Conservation (phyloP, 1,140 invertebrate genomes). For the Mya arenaria region DNA sequence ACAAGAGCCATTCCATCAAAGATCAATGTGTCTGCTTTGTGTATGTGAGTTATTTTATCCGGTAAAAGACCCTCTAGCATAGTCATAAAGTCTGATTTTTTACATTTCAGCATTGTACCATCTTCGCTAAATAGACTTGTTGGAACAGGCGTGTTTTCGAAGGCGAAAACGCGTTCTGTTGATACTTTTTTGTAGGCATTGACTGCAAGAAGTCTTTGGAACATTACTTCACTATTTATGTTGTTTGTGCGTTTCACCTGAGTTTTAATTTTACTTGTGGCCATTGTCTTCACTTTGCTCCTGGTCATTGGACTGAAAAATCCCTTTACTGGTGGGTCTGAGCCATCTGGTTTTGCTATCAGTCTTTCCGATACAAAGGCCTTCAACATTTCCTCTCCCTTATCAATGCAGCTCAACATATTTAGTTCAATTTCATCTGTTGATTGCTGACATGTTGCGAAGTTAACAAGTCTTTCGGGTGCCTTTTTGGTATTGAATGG, state of each 20-base stretch:
- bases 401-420: neutral
- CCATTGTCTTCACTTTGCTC: neutral
- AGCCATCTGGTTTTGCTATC: neutral
- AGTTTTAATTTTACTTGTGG: neutral
- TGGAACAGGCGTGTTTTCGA: neutral
- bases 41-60: neutral
- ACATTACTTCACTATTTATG: neutral
- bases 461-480: neutral
- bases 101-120: neutral
- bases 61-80: neutral
- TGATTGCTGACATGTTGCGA: neutral
- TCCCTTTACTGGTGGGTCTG: neutral
- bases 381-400: neutral
- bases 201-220: neutral
- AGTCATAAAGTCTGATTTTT: neutral
- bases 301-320: neutral
- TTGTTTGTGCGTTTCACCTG: neutral
- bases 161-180: neutral
- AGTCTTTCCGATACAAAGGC: neutral
- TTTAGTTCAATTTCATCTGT: conserved; percentile 5
- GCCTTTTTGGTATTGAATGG: neutral
- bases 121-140: neutral
- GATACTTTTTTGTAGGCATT: neutral
- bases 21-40: neutral
- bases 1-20: neutral